phyloP scores from a whole-genome alignment of 2,888 invertebrate genomes.

The Eupeodes latifasciatus region DNA sequence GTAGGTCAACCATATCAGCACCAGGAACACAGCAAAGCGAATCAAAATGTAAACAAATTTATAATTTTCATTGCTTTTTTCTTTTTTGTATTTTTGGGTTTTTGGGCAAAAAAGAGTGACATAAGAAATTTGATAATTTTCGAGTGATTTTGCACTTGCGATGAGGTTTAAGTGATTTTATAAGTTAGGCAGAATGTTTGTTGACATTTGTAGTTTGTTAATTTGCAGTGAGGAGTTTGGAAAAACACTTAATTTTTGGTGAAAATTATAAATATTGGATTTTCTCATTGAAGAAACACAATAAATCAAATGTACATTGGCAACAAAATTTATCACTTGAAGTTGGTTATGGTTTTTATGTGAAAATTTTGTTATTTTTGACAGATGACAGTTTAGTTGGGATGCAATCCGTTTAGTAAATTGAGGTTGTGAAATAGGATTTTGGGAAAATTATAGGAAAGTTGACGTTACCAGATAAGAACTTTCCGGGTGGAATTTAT shows the following conservation, averaged over 20 bases:
- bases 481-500: too few species aligned
- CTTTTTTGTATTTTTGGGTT: too few species aligned
- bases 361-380: not conserved
- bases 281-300: conserved; percentile 72
- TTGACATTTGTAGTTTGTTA: conserved; percentile 61
- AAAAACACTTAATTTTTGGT: conserved; percentile 68
- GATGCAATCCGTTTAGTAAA: not conserved
- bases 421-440: not conserved
- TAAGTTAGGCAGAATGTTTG: conserved; percentile 52
- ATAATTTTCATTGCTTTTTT: conserved; percentile 33
- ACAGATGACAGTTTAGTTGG: conserved; percentile 31
- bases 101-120: conserved; percentile 63
- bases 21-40: conserved; percentile 75
- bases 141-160: conserved; percentile 26
- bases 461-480: conserved; percentile 3
- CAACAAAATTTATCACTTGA: conserved; percentile 69
- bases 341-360: conserved; percentile 47
- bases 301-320: conserved; percentile 75
- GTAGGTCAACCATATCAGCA: conserved; percentile 73
- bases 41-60: conserved; percentile 78
- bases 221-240: conserved; percentile 18
- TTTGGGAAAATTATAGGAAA: conserved; percentile 4
- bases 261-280: conserved; percentile 74
- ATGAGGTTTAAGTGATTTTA: conserved; percentile 4
- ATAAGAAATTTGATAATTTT: conserved; percentile 65